Conservation (phyloP, 2,113 vertebrate species). For the Oreochromis niloticus region DNA sequence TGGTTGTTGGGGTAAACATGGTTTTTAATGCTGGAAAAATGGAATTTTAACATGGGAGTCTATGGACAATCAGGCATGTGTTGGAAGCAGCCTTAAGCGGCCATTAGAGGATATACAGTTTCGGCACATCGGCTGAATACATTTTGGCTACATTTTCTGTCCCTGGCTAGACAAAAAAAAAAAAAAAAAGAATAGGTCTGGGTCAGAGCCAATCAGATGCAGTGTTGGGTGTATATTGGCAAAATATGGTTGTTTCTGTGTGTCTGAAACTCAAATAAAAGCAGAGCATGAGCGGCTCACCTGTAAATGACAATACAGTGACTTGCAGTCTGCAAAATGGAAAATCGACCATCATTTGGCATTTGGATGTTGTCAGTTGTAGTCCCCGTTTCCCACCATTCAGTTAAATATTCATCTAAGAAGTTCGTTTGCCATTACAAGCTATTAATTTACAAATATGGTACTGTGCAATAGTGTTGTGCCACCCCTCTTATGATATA, state of each 20-base stretch:
- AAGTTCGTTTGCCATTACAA: neutral
- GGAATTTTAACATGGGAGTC: neutral
- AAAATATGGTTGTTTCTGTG: neutral
- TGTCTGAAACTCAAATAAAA: neutral
- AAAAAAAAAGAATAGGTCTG: neutral
- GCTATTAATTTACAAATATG: neutral
- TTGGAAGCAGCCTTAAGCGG: neutral
- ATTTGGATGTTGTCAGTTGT: neutral
- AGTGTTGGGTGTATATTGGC: neutral
- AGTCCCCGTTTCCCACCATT: rapidly evolving
- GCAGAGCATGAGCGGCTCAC: neutral
- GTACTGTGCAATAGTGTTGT: neutral
- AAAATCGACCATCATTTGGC: neutral
- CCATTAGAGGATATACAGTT: neutral
- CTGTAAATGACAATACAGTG: neutral
- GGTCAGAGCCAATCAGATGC: neutral
- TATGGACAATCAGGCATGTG: neutral
- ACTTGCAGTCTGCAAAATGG: neutral
- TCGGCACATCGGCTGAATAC: neutral
- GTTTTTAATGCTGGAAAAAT: neutral
- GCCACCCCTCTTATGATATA: neutral
- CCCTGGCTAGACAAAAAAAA: neutral
- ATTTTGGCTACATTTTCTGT: neutral
- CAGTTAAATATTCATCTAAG: neutral
- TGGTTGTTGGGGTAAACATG: rapidly evolving